phyloP scores from a whole-genome alignment of 2,888 invertebrate species.

The Spatulosminthurus flaviceps region DNA sequence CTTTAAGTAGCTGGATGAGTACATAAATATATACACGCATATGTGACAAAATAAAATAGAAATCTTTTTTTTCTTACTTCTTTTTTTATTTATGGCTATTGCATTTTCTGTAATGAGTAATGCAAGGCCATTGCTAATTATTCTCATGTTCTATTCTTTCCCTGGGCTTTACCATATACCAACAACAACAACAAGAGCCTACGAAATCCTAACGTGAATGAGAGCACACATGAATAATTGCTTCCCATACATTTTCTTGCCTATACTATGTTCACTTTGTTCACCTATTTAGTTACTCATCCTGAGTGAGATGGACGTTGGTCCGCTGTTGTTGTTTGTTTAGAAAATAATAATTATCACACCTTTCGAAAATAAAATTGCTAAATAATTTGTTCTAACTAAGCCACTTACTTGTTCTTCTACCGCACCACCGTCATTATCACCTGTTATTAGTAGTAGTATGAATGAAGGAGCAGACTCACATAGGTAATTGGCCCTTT shows the following conservation, averaged over 20 bases:
- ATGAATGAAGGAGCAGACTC: no score
- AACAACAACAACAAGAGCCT: no score
- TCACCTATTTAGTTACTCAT: background rate
- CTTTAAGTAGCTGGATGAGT: background rate
- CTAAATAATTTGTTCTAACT: background rate
- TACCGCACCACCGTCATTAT: no score
- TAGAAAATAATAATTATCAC: conserved; percentile 4
- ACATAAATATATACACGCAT: no score
- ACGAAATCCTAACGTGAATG: background rate
- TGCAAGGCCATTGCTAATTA: conserved; percentile 18
- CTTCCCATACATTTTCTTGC: no score
- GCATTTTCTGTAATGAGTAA: conserved; percentile 7
- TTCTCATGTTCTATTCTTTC: background rate
- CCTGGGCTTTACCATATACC: no score
- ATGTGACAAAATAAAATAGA: background rate
- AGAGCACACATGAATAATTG: background rate
- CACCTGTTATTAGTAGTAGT: no score
- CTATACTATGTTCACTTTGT: no score
- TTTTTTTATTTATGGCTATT: conserved; percentile 12
- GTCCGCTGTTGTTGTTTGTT: background rate
- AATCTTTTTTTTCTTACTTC: background rate
- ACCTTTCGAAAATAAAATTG: background rate
- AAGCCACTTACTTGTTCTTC: no score
- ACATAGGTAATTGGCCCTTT: no score
- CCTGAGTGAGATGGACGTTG: no score